phyloP scores from a whole-genome alignment of 2,888 invertebrate species.

The Clusia tigrina region DNA sequence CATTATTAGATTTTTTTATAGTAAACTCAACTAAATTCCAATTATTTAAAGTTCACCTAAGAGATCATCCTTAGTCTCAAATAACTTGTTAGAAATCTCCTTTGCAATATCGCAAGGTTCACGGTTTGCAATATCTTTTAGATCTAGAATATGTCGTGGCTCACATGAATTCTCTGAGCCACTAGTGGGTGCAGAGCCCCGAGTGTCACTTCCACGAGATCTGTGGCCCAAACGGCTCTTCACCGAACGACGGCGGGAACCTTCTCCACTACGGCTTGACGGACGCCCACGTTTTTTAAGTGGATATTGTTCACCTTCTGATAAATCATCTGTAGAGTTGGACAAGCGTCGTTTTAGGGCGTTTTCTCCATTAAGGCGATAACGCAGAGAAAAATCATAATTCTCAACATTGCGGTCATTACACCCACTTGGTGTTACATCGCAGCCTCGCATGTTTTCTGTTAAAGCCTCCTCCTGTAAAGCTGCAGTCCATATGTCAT shows the following conservation, averaged over 20 bases:
- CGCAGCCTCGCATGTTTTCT: constrained; percentile 80
- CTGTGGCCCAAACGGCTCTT: constrained; percentile 52
- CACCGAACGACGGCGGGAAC: constrained; percentile 36
- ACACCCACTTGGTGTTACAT: constrained; percentile 72
- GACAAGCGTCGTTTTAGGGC: constrained; percentile 59
- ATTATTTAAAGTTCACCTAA: constrained; percentile 69
- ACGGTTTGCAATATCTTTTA: constrained; percentile 66
- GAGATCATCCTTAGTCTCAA: constrained; percentile 77
- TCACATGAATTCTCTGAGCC: constrained; percentile 66
- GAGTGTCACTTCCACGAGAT: constrained; percentile 36
- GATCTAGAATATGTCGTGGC: constrained; percentile 67
- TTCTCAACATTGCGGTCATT: constrained; percentile 77
- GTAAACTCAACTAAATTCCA: too few species aligned
- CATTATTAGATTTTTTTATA: too few species aligned
- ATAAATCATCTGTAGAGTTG: constrained; percentile 51
- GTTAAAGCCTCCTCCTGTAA: constrained; percentile 82
- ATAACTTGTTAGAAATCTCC: constrained; percentile 78
- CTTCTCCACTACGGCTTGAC: constrained; percentile 31
- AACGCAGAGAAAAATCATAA: constrained; percentile 74
- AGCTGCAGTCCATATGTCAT: constrained; percentile 79
- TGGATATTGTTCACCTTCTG: constrained; percentile 52
- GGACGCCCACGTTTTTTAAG: constrained; percentile 53
- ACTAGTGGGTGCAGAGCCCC: constrained; percentile 59
- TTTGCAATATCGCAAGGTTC: constrained; percentile 67
- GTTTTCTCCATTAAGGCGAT: constrained; percentile 69